A percentile compares a stretch with the other conserved stretches of the same genome.
phyloP scores from a whole-genome alignment of 2,113 vertebrate genomes.

The Cavia porcellus region DNA sequence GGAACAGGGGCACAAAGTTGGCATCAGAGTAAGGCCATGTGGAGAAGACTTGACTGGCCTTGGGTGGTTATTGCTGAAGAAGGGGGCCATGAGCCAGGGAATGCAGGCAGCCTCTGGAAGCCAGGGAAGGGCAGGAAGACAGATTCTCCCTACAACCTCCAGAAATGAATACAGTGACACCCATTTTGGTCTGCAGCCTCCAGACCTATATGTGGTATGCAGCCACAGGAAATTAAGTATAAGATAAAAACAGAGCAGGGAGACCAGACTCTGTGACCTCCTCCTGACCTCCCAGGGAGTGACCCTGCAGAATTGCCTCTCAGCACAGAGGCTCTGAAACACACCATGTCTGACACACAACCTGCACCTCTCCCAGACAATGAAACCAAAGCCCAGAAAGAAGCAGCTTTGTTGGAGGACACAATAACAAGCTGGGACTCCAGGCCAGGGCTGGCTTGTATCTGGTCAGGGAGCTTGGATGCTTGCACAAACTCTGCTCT shows the following conservation, averaged over 20 bases:
- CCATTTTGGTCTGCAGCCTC: not conserved
- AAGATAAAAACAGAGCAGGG: not conserved
- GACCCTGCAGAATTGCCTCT: fast-evolving
- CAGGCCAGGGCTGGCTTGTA: not conserved
- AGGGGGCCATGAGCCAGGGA: not conserved
- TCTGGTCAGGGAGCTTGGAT: not conserved
- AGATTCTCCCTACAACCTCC: not conserved
- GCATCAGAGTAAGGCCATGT: fast-evolving
- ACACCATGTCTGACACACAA: not conserved
- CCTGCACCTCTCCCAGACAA: not conserved
- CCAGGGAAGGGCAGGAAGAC: not conserved
- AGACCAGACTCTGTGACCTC: not conserved
- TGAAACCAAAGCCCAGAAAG: not conserved
- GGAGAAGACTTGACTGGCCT: not conserved
- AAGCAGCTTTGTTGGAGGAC: not conserved
- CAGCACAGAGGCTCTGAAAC: not conserved
- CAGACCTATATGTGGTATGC: not conserved
- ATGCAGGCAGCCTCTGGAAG: not conserved
- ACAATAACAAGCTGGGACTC: not conserved
- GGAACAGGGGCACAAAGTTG: not conserved
- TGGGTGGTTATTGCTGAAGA: not conserved
- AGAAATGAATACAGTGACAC: not conserved
- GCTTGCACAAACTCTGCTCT: too few species aligned
- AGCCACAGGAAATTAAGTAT: not conserved
- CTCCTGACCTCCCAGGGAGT: not conserved